Percentiles rank a stretch among this genome's conserved stretches.
Conservation (phyloP, 2,113 vertebrate species). For the Bungarus multicinctus region DNA sequence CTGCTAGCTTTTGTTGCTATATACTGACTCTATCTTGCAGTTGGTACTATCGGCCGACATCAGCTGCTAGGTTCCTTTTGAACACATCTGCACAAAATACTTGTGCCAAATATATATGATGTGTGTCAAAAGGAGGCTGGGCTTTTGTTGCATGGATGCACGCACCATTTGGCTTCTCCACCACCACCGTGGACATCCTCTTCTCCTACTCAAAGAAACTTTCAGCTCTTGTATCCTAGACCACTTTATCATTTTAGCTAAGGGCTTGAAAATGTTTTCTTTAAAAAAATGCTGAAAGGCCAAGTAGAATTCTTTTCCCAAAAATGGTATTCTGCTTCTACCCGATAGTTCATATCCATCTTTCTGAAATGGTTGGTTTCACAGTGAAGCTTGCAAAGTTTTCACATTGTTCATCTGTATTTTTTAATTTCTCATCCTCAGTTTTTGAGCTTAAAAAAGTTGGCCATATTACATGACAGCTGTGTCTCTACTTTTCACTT, state of each 20-base stretch:
- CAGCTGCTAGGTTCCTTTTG: neutral
- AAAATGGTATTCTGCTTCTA: constrained; percentile 41
- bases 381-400: neutral
- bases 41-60: neutral
- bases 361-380: constrained; percentile 18
- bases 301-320: constrained; percentile 38
- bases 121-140: neutral
- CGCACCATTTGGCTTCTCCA: neutral
- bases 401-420: neutral
- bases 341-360: constrained; percentile 25
- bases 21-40: neutral
- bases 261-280: neutral
- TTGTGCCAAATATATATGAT: neutral
- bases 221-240: neutral
- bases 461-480: neutral
- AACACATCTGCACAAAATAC: neutral
- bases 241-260: neutral
- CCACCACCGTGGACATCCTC: neutral
- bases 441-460: constrained; percentile 26
- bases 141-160: neutral
- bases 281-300: constrained; percentile 25
- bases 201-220: neutral
- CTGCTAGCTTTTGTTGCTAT: neutral
- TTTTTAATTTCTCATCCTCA: neutral
- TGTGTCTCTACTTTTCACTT: constrained; percentile 5